These are phyloP conservation scores for Thinocorus orbignyianus DNA, from an alignment of 2,113 vertebrate species.

Conservation along the genomic window DNA sequence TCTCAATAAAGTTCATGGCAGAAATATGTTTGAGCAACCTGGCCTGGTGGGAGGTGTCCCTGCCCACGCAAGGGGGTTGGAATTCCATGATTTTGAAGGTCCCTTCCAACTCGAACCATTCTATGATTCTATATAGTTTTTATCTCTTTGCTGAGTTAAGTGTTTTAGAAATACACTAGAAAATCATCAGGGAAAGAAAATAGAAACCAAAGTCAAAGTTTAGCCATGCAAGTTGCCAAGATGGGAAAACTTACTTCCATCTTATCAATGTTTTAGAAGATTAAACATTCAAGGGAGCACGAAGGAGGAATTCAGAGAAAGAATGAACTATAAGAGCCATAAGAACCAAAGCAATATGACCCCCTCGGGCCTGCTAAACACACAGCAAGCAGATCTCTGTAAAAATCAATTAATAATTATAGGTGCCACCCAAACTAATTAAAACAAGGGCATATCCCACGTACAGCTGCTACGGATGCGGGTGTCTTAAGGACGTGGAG, in stretches of 20 bases:
- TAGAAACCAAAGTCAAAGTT: background rate
- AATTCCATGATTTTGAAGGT: no score
- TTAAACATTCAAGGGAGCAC: background rate
- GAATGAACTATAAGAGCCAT: fast-evolving
- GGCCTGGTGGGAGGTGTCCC: no score
- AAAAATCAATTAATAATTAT: background rate
- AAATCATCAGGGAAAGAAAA: background rate
- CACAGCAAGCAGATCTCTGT: background rate
- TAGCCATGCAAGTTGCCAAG: background rate
- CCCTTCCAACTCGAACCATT: no score
- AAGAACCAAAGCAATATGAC: background rate
- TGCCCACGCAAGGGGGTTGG: no score
- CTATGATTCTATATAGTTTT: no score
- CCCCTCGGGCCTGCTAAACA: background rate
- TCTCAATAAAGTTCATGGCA: background rate
- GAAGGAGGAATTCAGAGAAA: background rate
- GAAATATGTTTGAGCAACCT: background rate
- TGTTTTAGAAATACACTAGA: background rate
- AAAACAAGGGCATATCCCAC: background rate
- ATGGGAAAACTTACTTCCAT: background rate
- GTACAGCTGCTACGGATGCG: background rate
- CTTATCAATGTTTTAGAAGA: background rate
- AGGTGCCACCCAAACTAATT: background rate
- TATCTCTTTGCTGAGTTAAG: background rate
- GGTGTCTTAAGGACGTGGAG: background rate